A percentile compares a stretch with the other conserved stretches of the same genome.
phyloP scores from a whole-genome alignment of 2,888 invertebrate species.

The Himalopsyche japonica region DNA sequence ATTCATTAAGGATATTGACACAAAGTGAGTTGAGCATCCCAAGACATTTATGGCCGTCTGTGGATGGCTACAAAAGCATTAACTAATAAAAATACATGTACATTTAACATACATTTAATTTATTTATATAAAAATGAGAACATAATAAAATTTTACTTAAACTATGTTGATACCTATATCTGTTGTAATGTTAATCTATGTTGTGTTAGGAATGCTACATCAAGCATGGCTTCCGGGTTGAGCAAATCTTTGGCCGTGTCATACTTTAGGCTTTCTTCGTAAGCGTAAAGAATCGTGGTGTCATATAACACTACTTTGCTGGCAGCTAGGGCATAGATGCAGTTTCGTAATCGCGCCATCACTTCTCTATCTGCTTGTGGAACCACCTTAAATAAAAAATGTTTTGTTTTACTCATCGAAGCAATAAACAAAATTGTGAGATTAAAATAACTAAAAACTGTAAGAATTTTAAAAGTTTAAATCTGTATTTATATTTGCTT shows the following conservation, averaged over 20 bases:
- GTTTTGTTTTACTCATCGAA: too few species aligned
- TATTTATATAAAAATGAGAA: neutral
- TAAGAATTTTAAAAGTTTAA: too few species aligned
- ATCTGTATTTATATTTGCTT: too few species aligned
- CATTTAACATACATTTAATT: neutral
- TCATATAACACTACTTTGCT: conserved; percentile 91
- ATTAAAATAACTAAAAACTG: too few species aligned
- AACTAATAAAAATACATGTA: too few species aligned
- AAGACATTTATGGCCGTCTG: too few species aligned
- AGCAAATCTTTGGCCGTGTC: conserved; percentile 73
- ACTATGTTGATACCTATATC: neutral
- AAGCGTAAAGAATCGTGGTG: conserved; percentile 89
- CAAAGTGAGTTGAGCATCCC: too few species aligned
- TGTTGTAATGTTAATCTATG: conserved; percentile 55
- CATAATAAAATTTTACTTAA: neutral
- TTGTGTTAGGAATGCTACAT: conserved; percentile 79
- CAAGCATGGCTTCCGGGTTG: conserved; percentile 82
- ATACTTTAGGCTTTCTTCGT: conserved; percentile 85
- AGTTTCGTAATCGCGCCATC: conserved; percentile 88
- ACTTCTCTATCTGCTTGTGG: conserved; percentile 75
- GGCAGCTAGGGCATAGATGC: conserved; percentile 82
- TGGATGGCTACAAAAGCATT: too few species aligned
- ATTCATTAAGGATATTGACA: too few species aligned
- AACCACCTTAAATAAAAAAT: conserved; percentile 62
- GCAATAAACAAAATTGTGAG: too few species aligned